Evolutionary conservation across 2,113 vertebrate genomes (phyloP).

Genomic region (Phyllopteryx taeniolatus): DNA sequence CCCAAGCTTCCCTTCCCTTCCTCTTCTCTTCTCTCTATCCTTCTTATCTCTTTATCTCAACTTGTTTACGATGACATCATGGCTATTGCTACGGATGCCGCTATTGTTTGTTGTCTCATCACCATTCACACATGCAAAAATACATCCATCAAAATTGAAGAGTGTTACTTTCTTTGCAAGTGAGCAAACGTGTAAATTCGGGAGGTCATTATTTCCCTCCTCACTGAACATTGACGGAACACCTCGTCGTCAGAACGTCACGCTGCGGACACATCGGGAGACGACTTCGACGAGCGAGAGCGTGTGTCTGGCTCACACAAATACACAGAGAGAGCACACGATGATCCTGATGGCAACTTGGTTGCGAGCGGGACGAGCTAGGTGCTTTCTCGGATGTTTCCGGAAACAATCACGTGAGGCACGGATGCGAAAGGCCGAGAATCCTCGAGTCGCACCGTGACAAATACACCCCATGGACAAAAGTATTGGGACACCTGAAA

Average conservation of each 20-base stretch:
- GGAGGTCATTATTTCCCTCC: no score
- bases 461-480: slow-evolving; percentile 21
- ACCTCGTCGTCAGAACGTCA: slow-evolving; percentile 67
- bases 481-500: slow-evolving; percentile 13
- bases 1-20: no score
- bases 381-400: slow-evolving; percentile 68
- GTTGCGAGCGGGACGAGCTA: slow-evolving; percentile 70
- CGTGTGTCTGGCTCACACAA: slow-evolving; percentile 68
- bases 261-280: slow-evolving; percentile 39
- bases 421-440: slow-evolving; percentile 59
- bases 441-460: not conserved
- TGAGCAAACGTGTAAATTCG: no score
- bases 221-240: slow-evolving; percentile 52
- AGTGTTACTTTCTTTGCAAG: no score
- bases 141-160: no score
- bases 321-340: slow-evolving; percentile 74
- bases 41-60: no score
- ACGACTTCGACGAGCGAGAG: slow-evolving; percentile 34
- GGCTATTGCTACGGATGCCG: no score
- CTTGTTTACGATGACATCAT: no score
- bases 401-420: slow-evolving; percentile 73
- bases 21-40: no score
- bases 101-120: no score
- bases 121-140: no score
- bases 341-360: slow-evolving; percentile 72